Conservation (phyloP, 2,888 invertebrate genomes). For the Drosophila pegasa region DNA sequence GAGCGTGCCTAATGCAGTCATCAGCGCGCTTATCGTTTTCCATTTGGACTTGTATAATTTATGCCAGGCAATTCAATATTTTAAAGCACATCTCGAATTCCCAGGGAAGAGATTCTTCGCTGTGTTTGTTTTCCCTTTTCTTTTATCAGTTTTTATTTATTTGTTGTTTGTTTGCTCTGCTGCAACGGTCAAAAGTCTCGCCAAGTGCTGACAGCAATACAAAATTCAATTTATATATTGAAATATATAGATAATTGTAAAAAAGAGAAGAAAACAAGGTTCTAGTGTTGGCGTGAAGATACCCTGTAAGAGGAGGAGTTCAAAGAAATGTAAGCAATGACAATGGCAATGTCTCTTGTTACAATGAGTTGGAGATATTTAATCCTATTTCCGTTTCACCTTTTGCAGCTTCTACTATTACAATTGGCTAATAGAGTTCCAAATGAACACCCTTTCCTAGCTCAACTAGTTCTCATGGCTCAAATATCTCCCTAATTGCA, state of each 20-base stretch:
- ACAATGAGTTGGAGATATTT: background rate
- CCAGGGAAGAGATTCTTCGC: slow-evolving; percentile 11
- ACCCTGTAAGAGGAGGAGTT: too few species aligned
- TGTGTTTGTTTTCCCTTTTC: slow-evolving; percentile 35
- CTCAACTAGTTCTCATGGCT: background rate
- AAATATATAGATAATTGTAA: slow-evolving; percentile 23
- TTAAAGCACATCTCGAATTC: slow-evolving; percentile 47
- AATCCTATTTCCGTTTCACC: background rate
- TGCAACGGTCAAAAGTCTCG: slow-evolving; percentile 51
- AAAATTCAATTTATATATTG: slow-evolving; percentile 19
- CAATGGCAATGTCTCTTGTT: background rate
- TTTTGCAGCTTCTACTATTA: background rate
- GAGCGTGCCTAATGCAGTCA: slow-evolving; percentile 62
- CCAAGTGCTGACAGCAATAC: slow-evolving; percentile 69
- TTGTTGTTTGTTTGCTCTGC: slow-evolving; percentile 52
- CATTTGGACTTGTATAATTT: slow-evolving; percentile 52
- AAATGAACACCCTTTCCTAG: background rate
- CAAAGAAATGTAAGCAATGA: too few species aligned
- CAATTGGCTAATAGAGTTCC: background rate
- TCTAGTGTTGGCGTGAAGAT: background rate
- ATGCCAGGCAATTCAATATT: slow-evolving; percentile 44
- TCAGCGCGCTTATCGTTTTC: slow-evolving; percentile 58
- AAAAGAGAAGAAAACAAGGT: slow-evolving; percentile 7
- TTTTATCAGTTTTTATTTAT: slow-evolving; percentile 61
- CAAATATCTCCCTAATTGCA: background rate